Base-by-base conservation (phyloP, 2,113 vertebrate genomes). In the Elgaria multicarinata region DNA sequence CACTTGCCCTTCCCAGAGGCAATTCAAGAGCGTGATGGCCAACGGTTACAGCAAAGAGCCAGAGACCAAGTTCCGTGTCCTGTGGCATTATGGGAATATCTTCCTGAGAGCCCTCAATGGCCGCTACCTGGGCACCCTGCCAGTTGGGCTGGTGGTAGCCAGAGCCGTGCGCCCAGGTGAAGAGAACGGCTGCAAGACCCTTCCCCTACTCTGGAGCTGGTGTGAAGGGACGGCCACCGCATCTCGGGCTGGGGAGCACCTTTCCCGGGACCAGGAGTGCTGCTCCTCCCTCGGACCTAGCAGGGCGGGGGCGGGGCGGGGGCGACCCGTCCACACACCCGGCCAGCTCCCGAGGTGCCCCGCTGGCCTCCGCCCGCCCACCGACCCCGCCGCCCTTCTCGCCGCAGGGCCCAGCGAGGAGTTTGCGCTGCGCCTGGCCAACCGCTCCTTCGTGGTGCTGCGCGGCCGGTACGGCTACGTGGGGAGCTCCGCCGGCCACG, bases 401-500 rank as follows among this genome's bases (percentile, higher is more conserved):
- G 36, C 87, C 64, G n/a, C 90, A 96, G 95, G 95, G 22, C 90
- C 94, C 62, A 86, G 83, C 8, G 95, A 97, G 83, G 95, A 94
- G 86, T 93, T 97, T 67, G 92, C 83, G n/a, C 72, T 96, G 71
- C 94, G 87, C 55, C 92, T 97, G 62, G 93, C 92, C 78, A 96
- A 97, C 64, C 94, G 95, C 2, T 66, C 94, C 16, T 97, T 97
- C 88, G 89, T 97, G 3, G 39, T 91, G 28, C 67, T 97, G 33
- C 75, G 95, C 1, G 96, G 96, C 42, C 87, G 86, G 5, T 94
- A 96, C 0, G 96, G 96, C 18, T 97, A 96, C 0, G 95, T 97
- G 83, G 95, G 95, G 39, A 93, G 87, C 69, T 89, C 93, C 0
- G 62, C 87, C 1, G 85, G 92, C 1, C 91, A 62, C 0, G 92